Evolutionary conservation across 1,140 invertebrate species (phyloP).

Genomic region (Hyles euphorbiae): DNA sequence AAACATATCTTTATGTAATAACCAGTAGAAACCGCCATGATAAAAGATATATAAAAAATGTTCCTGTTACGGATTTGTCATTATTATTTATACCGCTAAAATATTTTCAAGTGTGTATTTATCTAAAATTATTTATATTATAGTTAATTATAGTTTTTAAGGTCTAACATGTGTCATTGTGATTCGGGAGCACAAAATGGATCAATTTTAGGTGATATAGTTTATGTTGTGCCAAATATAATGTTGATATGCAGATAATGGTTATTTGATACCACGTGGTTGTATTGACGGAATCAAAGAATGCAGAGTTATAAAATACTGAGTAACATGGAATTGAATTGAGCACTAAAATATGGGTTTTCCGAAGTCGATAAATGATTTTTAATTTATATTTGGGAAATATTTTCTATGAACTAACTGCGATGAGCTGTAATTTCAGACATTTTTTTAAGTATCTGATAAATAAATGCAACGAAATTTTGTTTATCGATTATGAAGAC

Average conservation of each 20-base stretch:
- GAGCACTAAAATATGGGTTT: neutral
- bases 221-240: constrained; percentile 33
- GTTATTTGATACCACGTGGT: too few relatives aligned
- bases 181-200: constrained; percentile 43
- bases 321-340: constrained; percentile 4
- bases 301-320: neutral
- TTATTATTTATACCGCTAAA: constrained; percentile 19
- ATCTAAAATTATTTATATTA: constrained; percentile 11
- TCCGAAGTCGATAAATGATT: too few relatives aligned
- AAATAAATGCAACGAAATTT: too few relatives aligned
- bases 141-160: constrained; percentile 19
- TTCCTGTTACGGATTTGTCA: constrained; percentile 61
- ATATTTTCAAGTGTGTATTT: constrained; percentile 27
- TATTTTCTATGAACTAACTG: too few relatives aligned
- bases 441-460: too few relatives aligned
- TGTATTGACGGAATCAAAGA: too few relatives aligned
- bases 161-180: constrained; percentile 9
- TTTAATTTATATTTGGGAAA: too few relatives aligned
- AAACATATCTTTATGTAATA: neutral
- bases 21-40: constrained; percentile 22
- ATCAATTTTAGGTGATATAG: constrained; percentile 26
- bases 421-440: too few relatives aligned
- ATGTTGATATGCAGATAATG: constrained; percentile 6
- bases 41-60: constrained; percentile 35
- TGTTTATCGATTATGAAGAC: too few relatives aligned